These are phyloP conservation scores for Lysandra coridon DNA, from an alignment of 2,888 invertebrate species.

Conservation along the genomic window DNA sequence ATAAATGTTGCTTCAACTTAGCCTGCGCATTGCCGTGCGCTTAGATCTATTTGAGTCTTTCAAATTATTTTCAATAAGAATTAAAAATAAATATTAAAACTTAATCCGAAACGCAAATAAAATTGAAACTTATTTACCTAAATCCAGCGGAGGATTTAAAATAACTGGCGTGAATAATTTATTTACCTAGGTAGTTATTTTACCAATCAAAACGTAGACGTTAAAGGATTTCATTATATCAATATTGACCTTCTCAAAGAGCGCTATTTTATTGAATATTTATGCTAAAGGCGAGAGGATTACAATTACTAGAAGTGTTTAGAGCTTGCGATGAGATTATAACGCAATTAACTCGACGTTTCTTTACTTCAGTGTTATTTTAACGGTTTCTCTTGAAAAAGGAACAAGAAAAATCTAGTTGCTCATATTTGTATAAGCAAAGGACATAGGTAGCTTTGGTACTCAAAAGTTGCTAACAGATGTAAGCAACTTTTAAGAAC, in stretches of 20 bases:
- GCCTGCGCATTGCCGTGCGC: no score
- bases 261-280: constrained; percentile 62
- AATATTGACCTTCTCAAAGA: constrained; percentile 58
- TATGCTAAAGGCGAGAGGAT: constrained; percentile 54
- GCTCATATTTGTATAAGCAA: no score
- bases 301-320: constrained; percentile 52
- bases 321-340: constrained; percentile 34
- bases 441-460: no score
- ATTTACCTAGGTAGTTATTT: constrained; percentile 57
- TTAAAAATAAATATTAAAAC: constrained; percentile 14
- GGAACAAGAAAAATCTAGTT: neutral
- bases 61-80: neutral
- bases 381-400: neutral
- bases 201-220: constrained; percentile 56
- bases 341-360: neutral
- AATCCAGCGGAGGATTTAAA: constrained; percentile 48
- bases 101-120: neutral
- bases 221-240: constrained; percentile 62
- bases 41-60: neutral
- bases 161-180: constrained; percentile 45
- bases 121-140: constrained; percentile 25
- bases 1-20: no score
- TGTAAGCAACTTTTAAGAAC: no score
- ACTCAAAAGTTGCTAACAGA: no score
- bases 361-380: constrained; percentile 4